These are phyloP conservation scores for Lytechinus pictus DNA, from an alignment of 35 echinoderm and acorn worm genomes.

Conservation along the genomic window DNA sequence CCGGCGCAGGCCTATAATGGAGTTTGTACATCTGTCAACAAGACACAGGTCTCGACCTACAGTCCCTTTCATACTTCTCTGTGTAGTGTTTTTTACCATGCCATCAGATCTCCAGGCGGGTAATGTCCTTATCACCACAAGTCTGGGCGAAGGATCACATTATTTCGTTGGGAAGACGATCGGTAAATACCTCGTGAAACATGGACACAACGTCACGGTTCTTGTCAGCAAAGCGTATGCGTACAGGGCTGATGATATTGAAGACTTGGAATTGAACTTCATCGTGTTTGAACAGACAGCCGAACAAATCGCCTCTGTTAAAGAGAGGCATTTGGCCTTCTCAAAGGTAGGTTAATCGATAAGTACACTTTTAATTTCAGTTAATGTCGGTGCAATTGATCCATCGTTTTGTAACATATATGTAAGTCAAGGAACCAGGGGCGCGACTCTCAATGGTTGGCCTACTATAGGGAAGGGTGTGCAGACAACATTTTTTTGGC, in stretches of 20 bases:
- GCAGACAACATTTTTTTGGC: too few relatives aligned
- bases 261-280: background rate
- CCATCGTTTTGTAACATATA: too few relatives aligned
- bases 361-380: too few relatives aligned
- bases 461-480: too few relatives aligned
- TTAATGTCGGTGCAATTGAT: background rate
- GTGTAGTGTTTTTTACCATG: background rate
- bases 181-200: background rate
- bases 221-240: conserved; percentile 10
- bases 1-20: too few relatives aligned
- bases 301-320: background rate
- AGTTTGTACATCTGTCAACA: too few relatives aligned
- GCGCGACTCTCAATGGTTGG: too few relatives aligned
- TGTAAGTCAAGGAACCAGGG: too few relatives aligned
- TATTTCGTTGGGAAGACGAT: conserved; percentile 41
- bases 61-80: background rate
- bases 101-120: background rate
- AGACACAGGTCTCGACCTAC: background rate
- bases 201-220: conserved; percentile 19
- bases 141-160: conserved; percentile 27
- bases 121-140: conserved; percentile 3
- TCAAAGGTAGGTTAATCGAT: background rate
- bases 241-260: background rate
- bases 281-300: conserved; percentile 15
- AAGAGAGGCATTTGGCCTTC: background rate